Evolutionary conservation across 2,888 invertebrate genomes (phyloP).

Genomic region (Listrodromus nycthemerus): DNA sequence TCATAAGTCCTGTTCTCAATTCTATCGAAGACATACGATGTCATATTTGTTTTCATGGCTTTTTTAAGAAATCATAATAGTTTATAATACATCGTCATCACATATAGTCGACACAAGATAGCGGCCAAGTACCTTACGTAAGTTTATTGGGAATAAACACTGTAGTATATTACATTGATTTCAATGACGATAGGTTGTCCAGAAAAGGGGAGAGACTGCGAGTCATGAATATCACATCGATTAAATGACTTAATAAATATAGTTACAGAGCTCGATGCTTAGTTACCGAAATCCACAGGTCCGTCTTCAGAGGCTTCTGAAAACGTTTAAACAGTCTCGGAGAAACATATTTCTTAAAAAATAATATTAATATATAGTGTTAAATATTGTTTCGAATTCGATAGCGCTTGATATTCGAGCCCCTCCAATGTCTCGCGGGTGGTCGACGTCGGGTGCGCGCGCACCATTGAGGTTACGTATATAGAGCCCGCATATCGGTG

Average conservation of each 20-base stretch:
- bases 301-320: background rate
- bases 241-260: slow-evolving; percentile 14
- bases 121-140: background rate
- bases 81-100: background rate
- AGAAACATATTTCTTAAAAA: too few relatives aligned
- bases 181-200: too few relatives aligned
- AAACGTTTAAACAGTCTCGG: background rate
- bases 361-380: too few relatives aligned
- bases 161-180: too few relatives aligned
- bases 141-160: too few relatives aligned
- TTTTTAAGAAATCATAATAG: background rate
- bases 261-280: background rate
- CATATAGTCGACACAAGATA: background rate
- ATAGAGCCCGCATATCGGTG: slow-evolving; percentile 71
- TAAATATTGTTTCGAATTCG: background rate
- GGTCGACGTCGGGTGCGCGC: slow-evolving; percentile 70
- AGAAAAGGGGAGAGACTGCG: background rate
- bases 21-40: too few relatives aligned
- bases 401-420: background rate
- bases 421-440: background rate
- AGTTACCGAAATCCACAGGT: background rate
- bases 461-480: slow-evolving; percentile 76
- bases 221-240: slow-evolving; percentile 31
- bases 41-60: too few relatives aligned
- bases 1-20: too few relatives aligned